These are phyloP conservation scores for Graptemys geographica DNA, from an alignment of 2,797 vertebrate genomes.

Conservation along the genomic window DNA sequence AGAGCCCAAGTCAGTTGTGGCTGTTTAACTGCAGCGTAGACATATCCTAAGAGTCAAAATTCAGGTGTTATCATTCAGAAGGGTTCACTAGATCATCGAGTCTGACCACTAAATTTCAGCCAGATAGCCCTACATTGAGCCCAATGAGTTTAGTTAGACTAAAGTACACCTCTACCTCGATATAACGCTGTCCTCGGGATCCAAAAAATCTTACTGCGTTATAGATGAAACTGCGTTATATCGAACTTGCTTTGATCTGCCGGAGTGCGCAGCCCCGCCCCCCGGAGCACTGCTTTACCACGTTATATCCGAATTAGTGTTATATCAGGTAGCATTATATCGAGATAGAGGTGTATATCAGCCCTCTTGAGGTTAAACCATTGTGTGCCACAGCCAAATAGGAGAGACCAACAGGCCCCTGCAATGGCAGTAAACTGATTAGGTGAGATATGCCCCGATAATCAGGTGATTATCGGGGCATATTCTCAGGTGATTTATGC, in stretches of 20 bases:
- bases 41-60: background rate
- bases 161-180: background rate
- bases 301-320: too few relatives aligned
- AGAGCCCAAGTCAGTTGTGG: background rate
- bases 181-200: too few relatives aligned
- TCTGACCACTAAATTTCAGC: slow-evolving; percentile 64
- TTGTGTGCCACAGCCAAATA: background rate
- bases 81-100: slow-evolving; percentile 53
- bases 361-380: slow-evolving; percentile 6
- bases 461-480: background rate
- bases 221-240: too few relatives aligned
- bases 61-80: background rate
- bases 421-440: background rate
- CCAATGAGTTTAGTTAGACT: slow-evolving; percentile 31
- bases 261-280: too few relatives aligned
- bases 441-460: background rate
- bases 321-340: too few relatives aligned
- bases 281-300: too few relatives aligned
- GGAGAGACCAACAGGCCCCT: background rate
- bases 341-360: background rate
- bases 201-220: too few relatives aligned
- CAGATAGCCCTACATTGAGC: slow-evolving; percentile 41
- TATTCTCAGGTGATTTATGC: background rate
- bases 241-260: too few relatives aligned
- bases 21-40: background rate